Base-by-base conservation (phyloP, 2,888 invertebrate genomes). In the Acanthacorydalis orientalis region DNA sequence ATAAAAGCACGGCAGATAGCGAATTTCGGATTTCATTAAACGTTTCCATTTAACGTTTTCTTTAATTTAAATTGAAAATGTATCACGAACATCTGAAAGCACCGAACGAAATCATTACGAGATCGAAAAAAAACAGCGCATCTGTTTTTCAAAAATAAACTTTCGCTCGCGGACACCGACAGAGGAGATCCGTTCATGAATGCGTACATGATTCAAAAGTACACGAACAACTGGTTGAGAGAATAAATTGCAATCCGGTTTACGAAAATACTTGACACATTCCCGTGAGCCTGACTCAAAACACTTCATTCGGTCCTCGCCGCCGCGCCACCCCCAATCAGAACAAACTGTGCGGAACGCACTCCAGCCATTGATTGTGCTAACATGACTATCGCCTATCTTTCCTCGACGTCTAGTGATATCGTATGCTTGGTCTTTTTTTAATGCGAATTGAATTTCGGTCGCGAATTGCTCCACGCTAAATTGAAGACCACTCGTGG, bases 241-340 rank as follows among this genome's bases (percentile, higher is more conserved):
- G 15, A 12, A 40, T 44, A 44, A 50, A 50, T 50, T 47, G 48
- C 50, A 50, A 50, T 50, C 50, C 50, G 50, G 50, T 50, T 50
- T 48, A 50, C 40, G 43, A 48, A 50, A 50, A 48, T 48, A 50
- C 50, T 48, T 44, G 50, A 50, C 47, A 42, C 46, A 16, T 16
- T 46, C 46, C 40, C 39, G 31, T 23, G 33, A 35, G 42, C 33
- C 12, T 14, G 14, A n/a, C 14, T 37, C 37, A 37, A 12, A n/a
- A 37, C 37, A 37, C 14, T 37, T n/a, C 37, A 14, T 23, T 23
- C 23, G 23, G 23, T 23, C 23, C 15, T 38, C 47, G 49, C 43
- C 46, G 49, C 47, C 47, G 47, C 44, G 44, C 47, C 47, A 49
- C 37, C 50, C 47, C 50, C 47, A 43, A 37, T 47, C 45, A 38